Conservation (phyloP, 1,140 invertebrate species). For the Orchesella cincta region DNA sequence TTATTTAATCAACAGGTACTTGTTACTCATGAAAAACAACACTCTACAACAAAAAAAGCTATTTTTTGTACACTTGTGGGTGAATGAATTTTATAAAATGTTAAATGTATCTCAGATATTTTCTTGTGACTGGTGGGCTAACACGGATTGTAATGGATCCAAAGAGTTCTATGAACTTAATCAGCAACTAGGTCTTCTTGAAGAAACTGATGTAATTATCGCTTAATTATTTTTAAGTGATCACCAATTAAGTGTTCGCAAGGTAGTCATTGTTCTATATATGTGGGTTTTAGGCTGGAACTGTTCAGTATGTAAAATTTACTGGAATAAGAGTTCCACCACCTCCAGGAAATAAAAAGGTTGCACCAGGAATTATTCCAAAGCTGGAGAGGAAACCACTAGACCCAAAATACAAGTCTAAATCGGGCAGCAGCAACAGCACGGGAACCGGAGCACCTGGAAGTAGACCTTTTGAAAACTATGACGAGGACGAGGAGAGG, state of each 20-base stretch:
- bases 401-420: background rate
- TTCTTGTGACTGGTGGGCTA: slow-evolving; percentile 64
- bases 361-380: slow-evolving; percentile 33
- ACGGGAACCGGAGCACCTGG: background rate
- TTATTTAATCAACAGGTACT: slow-evolving; percentile 61
- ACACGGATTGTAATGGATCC: slow-evolving; percentile 58
- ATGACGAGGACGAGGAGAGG: background rate
- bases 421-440: background rate
- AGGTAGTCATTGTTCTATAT: background rate
- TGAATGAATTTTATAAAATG: too few relatives aligned
- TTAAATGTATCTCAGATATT: slow-evolving; percentile 48
- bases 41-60: too few relatives aligned
- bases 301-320: slow-evolving; percentile 40
- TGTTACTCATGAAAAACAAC: too few relatives aligned
- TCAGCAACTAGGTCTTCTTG: slow-evolving; percentile 40
- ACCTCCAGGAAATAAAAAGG: slow-evolving; percentile 36
- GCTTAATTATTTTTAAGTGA: background rate
- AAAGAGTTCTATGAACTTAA: slow-evolving; percentile 52
- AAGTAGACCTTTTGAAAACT: background rate
- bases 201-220: slow-evolving; percentile 35
- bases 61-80: too few relatives aligned
- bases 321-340: slow-evolving; percentile 32
- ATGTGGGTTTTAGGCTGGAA: slow-evolving; percentile 22
- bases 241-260: background rate
- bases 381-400: slow-evolving; percentile 22